Percentiles rank a stretch among this genome's conserved stretches.
Evolutionary conservation across 1,140 invertebrate species (phyloP).

Genomic region (Samia ricini): DNA sequence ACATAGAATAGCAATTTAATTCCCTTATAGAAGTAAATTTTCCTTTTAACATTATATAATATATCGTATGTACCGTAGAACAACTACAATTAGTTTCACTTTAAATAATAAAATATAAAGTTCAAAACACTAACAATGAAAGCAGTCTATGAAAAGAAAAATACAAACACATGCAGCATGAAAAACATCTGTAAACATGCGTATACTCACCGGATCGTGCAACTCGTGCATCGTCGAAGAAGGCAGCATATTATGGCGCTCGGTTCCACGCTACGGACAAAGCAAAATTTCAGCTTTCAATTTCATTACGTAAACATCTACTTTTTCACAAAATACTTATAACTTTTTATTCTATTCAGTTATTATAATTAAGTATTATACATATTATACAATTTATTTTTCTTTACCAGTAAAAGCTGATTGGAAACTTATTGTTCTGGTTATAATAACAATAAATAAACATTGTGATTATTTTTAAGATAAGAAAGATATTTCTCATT

Average conservation of each 20-base stretch:
- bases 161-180: not conserved
- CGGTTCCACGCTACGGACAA: constrained; percentile 60
- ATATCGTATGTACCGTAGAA: not conserved
- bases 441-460: no score
- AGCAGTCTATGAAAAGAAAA: not conserved
- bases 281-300: constrained; percentile 38
- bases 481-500: no score
- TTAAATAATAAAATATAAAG: not conserved
- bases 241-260: constrained; percentile 69
- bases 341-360: no score
- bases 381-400: no score
- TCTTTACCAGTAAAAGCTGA: no score
- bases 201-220: constrained; percentile 74
- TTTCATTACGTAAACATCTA: not conserved
- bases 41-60: no score
- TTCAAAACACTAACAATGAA: not conserved
- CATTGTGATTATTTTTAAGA: no score
- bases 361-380: not conserved
- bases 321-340: not conserved
- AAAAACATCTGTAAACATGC: not conserved
- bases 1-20: not conserved
- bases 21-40: not conserved
- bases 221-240: constrained; percentile 76
- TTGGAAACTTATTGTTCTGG: no score
- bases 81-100: not conserved